Evolutionary conservation across 2,797 vertebrate species (phyloP), one percentile per base, ranked within the genome.

Genomic region (Scleropages formosus): DNA sequence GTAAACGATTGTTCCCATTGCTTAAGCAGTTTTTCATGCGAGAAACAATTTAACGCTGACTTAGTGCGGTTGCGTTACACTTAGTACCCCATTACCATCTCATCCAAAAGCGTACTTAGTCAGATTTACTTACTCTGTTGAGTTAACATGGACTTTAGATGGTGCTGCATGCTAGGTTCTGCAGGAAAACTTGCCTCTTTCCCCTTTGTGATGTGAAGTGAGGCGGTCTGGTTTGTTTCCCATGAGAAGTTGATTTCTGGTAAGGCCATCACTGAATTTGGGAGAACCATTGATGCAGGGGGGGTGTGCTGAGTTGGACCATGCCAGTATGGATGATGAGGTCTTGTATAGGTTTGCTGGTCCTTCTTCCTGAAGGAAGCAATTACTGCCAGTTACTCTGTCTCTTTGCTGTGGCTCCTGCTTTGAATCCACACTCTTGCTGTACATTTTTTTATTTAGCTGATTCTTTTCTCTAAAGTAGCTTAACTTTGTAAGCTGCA

Each of bases 371-470:
- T 79, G 69, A 83, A 85, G 83, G 89, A 87, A 80, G 78, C 72
- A 78, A 31, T 72, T 80, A 75, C 75, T 79, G 80, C 77, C 80
- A 84, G 76, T 77, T 84, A 80, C 86, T 79, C 77, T 90, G 83
- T 80, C 76, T 80, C 85, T 79, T 75, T 83, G 84, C 65, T 80
- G 85, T 88, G 88, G 84, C 85, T 88, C 88, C 88, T n/a, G n/a
- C n/a, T n/a, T n/a, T n/a, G n/a, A n/a, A n/a, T n/a, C n/a, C n/a
- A n/a, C n/a, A n/a, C n/a, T n/a, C n/a, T n/a, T n/a, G n/a, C n/a
- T n/a, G n/a, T n/a, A n/a, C n/a, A n/a, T n/a, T n/a, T n/a, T n/a
- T n/a, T n/a, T n/a, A n/a, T n/a, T n/a, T n/a, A n/a, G n/a, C n/a
- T n/a, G n/a, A n/a, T n/a, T n/a, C n/a, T n/a, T n/a, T n/a, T n/a